These are phyloP conservation scores for Peromyscus nudipes DNA, from an alignment of 2,797 vertebrate genomes.

Conservation along the genomic window DNA sequence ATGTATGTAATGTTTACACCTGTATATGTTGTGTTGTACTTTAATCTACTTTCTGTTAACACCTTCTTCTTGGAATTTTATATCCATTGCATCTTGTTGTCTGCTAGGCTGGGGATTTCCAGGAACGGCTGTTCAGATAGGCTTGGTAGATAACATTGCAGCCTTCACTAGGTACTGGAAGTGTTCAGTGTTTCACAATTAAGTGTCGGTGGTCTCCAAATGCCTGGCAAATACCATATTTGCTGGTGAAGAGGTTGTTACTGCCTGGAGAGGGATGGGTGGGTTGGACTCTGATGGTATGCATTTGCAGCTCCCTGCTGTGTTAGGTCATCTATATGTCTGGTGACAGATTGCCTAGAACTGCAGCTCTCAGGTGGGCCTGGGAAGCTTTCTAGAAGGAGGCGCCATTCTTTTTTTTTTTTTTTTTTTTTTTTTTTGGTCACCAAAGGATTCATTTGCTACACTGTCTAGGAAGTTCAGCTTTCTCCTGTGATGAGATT, in stretches of 20 bases:
- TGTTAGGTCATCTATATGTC: neutral
- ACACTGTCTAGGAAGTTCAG: neutral
- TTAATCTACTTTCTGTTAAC: neutral
- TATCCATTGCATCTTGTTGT: neutral
- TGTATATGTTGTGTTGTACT: neutral
- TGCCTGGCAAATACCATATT: neutral
- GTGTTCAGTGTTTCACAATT: neutral
- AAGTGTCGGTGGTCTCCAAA: neutral
- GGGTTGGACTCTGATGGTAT: neutral
- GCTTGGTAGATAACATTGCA: neutral
- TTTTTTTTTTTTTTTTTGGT: neutral
- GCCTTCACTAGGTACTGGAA: neutral
- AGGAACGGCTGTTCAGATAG: neutral
- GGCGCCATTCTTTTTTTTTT: too few species aligned
- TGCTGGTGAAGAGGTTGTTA: neutral
- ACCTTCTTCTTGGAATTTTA: neutral
- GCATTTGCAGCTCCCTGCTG: neutral
- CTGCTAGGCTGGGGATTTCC: neutral
- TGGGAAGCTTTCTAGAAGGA: neutral
- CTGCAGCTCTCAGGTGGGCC: neutral
- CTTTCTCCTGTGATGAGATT: neutral
- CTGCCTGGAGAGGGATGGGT: neutral
- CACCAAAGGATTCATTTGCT: neutral
- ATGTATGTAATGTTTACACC: neutral
- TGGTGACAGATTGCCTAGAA: neutral